Evolutionary conservation across 2,113 vertebrate species (phyloP).

Genomic region (Eolophus roseicapilla): DNA sequence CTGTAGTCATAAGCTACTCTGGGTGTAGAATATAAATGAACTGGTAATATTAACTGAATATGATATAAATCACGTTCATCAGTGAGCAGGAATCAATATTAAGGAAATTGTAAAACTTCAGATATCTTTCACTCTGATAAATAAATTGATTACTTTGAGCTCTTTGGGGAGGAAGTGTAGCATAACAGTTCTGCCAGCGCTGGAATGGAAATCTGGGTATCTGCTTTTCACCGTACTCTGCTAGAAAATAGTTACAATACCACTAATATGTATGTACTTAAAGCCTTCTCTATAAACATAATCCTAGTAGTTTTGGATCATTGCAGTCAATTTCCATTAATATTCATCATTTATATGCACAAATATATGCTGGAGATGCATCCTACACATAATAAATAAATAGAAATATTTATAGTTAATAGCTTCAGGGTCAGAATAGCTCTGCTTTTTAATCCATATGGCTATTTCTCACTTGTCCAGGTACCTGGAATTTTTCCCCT

Average conservation of each 20-base stretch:
- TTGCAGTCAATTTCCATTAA: neutral
- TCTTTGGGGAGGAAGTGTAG: neutral
- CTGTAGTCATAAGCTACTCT: neutral
- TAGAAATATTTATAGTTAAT: neutral
- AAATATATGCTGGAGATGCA: neutral
- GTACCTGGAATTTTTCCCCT: constrained; percentile 83
- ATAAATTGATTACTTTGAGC: neutral
- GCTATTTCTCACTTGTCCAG: constrained; percentile 41
- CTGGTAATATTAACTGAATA: neutral
- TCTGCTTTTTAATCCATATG: neutral
- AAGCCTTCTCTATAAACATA: neutral
- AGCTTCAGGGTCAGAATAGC: neutral
- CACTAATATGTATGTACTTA: neutral
- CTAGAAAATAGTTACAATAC: neutral
- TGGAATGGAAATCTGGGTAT: neutral
- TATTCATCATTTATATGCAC: neutral
- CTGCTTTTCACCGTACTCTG: neutral
- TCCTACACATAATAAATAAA: neutral
- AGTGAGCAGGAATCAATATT: neutral
- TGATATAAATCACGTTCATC: neutral
- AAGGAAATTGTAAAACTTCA: neutral
- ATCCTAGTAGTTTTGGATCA: neutral
- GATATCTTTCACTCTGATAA: neutral
- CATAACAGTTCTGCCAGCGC: neutral
- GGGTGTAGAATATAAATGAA: neutral